phyloP scores from a whole-genome alignment of 2,888 invertebrate species.

The Drosophila peninsularis region DNA sequence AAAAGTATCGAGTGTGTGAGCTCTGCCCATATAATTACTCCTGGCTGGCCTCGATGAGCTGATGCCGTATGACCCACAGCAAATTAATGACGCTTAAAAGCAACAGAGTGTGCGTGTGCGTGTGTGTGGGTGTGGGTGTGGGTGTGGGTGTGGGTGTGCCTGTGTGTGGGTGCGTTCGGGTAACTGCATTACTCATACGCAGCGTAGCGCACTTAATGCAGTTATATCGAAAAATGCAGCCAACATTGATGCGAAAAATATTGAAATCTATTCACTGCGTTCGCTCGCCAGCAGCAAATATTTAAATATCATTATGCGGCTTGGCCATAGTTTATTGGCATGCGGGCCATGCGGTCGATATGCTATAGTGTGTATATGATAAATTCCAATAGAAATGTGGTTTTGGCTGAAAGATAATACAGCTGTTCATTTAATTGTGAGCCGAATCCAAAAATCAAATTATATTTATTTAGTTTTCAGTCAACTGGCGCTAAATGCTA shows the following conservation, averaged over 20 bases:
- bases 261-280: slow-evolving; percentile 27
- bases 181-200: slow-evolving; percentile 70
- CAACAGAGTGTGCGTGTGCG: slow-evolving; percentile 18
- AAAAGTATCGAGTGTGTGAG: neutral
- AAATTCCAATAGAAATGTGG: neutral
- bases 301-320: slow-evolving; percentile 36
- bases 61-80: slow-evolving; percentile 37
- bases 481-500: too few species aligned
- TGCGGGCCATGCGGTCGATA: slow-evolving; percentile 8
- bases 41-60: slow-evolving; percentile 33
- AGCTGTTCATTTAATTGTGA: neutral
- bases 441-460: neutral
- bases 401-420: neutral
- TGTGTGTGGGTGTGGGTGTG: slow-evolving; percentile 15
- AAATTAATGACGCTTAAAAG: slow-evolving; percentile 73
- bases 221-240: slow-evolving; percentile 44
- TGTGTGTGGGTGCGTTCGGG: slow-evolving; percentile 12
- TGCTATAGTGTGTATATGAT: neutral
- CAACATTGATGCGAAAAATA: slow-evolving; percentile 41
- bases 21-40: slow-evolving; percentile 67
- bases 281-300: slow-evolving; percentile 24
- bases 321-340: slow-evolving; percentile 9
- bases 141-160: slow-evolving; percentile 12
- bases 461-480: too few species aligned
- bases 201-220: slow-evolving; percentile 60